phyloP scores from a whole-genome alignment of 92 coral and sea anemone species.

The Siderastrea radians region DNA sequence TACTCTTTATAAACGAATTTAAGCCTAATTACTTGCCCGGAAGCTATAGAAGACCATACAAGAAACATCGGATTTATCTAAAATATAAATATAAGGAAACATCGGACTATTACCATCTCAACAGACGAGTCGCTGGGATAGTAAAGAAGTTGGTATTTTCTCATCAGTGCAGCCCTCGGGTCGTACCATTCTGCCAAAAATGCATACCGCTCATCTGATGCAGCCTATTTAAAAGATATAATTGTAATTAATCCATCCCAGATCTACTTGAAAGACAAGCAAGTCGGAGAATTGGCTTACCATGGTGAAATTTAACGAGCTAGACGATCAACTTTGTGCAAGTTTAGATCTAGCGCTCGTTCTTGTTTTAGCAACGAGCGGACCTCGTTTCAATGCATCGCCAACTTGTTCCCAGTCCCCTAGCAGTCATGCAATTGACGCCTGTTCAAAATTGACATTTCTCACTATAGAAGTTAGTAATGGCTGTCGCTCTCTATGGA shows the following conservation, averaged over 20 bases:
- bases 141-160: constrained; percentile 92
- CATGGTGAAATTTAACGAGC: constrained; percentile 44
- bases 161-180: constrained; percentile 91
- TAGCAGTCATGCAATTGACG: neutral
- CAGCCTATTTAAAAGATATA: constrained; percentile 63
- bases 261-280: neutral
- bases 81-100: neutral
- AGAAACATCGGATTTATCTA: neutral
- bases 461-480: neutral
- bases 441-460: neutral
- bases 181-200: constrained; percentile 99
- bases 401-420: constrained; percentile 51
- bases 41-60: no score
- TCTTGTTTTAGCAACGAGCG: constrained; percentile 88
- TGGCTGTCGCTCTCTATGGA: neutral
- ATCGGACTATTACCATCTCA: constrained; percentile 81
- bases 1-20: no score
- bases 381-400: constrained; percentile 76
- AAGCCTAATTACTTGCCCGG: no score
- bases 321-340: neutral
- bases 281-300: constrained; percentile 50
- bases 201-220: constrained; percentile 89
- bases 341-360: constrained; percentile 46
- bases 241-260: neutral
- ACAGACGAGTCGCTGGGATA: constrained; percentile 93